Percentiles rank a stretch among this genome's conserved stretches.
These are phyloP conservation scores for Ganaspis sp. DNA, from an alignment of 1,140 invertebrate species.

Conservation along the genomic window DNA sequence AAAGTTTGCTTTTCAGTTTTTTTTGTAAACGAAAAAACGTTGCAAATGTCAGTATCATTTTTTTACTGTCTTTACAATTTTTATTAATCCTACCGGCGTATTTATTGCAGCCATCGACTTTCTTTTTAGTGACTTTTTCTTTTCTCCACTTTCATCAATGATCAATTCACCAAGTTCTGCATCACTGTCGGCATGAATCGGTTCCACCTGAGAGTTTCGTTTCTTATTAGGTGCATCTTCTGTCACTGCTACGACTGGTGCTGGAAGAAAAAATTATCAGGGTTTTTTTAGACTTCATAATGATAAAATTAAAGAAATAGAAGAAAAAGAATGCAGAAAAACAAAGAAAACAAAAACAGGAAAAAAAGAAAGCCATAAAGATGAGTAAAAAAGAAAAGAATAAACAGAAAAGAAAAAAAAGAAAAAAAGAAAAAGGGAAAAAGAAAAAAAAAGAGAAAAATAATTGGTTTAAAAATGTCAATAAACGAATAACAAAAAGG, in stretches of 20 bases:
- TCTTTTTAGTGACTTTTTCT: constrained; percentile 69
- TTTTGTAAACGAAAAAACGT: too few species aligned
- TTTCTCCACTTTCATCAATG: constrained; percentile 79
- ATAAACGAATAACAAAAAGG: background rate
- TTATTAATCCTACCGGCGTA: constrained; percentile 60
- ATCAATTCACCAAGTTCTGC: constrained; percentile 76
- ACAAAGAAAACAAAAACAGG: too few species aligned
- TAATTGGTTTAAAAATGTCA: background rate
- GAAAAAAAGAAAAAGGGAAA: too few species aligned
- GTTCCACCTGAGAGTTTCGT: background rate
- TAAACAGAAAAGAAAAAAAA: too few species aligned
- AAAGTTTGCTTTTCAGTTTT: too few species aligned
- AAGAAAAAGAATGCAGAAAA: too few species aligned
- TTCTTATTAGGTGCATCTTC: background rate
- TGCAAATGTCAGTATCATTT: too few species aligned
- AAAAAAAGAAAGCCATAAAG: too few species aligned
- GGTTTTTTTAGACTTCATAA: background rate
- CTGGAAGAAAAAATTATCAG: background rate
- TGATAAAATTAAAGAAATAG: too few species aligned
- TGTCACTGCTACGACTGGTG: background rate
- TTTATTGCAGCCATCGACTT: constrained; percentile 60
- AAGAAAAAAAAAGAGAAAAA: too few species aligned
- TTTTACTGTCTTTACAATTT: too few species aligned
- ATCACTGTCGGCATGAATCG: constrained; percentile 63
- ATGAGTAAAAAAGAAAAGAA: too few species aligned